Percentiles rank a stretch among this genome's conserved stretches.
These are phyloP conservation scores for Drosophila cognata DNA, from an alignment of 2,888 invertebrate species.

Conservation along the genomic window DNA sequence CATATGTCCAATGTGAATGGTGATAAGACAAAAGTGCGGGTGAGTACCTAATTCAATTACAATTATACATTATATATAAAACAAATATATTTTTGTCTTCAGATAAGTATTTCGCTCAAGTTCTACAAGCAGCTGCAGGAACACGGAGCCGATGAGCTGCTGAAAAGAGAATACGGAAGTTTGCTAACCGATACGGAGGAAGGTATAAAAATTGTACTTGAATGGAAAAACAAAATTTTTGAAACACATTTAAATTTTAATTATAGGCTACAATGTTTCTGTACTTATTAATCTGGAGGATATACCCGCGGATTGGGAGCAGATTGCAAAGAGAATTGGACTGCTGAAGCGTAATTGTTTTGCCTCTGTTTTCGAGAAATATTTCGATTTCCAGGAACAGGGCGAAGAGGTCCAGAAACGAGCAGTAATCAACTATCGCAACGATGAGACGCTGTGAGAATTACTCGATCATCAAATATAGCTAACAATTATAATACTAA, in stretches of 20 bases:
- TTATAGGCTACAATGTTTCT: constrained; percentile 96
- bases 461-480: background rate
- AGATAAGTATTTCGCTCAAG: constrained; percentile 99
- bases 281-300: constrained; percentile 96
- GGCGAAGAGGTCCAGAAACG: constrained; percentile 95
- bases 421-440: constrained; percentile 99
- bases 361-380: constrained; percentile 99
- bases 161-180: constrained; percentile 96
- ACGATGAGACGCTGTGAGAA: constrained; percentile 98
- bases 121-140: constrained; percentile 99
- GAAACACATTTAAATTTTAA: background rate
- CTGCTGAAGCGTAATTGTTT: constrained; percentile 99
- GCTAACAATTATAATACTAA: background rate
- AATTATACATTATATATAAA: background rate
- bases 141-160: constrained; percentile 98
- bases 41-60: constrained; percentile 86
- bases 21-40: constrained; percentile 98
- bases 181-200: constrained; percentile 94
- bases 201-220: constrained; percentile 86
- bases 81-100: constrained; percentile 17
- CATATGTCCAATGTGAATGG: constrained; percentile 98
- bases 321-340: constrained; percentile 95
- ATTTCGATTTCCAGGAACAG: constrained; percentile 98
- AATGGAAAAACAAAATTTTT: background rate
- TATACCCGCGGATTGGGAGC: constrained; percentile 95